phyloP scores from a whole-genome alignment of 2,888 invertebrate genomes.

The Adela reaumurella region DNA sequence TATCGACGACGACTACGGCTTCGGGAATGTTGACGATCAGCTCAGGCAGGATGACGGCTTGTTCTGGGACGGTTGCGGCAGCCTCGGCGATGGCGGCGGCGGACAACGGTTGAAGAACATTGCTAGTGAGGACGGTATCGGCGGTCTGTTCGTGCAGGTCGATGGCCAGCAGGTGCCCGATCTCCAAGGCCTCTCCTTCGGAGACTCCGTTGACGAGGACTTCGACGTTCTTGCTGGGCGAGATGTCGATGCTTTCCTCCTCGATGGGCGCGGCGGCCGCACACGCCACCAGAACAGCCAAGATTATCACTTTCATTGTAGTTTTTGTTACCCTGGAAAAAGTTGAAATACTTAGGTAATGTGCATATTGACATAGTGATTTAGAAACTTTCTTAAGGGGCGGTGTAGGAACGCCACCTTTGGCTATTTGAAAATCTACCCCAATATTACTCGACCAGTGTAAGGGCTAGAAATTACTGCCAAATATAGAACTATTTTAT shows the following conservation, averaged over 20 bases:
- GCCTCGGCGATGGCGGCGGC: conserved; percentile 27
- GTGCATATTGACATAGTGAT: no score
- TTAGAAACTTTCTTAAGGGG: no score
- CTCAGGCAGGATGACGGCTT: conserved; percentile 9
- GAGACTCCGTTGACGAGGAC: conserved; percentile 29
- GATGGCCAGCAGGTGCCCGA: conserved; percentile 24
- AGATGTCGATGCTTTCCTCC: conserved; percentile 14
- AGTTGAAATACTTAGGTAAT: no score
- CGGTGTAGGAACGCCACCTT: no score
- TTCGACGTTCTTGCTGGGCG: conserved; percentile 21
- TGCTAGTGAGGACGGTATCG: conserved; percentile 20
- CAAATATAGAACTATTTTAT: no score
- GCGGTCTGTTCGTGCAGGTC: conserved; percentile 24
- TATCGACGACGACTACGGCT: conserved; percentile 7
- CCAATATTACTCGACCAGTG: no score
- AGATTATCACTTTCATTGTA: conserved; percentile 27
- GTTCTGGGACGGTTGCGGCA: conserved; percentile 15
- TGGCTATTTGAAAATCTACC: no score
- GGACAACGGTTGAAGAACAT: conserved; percentile 27
- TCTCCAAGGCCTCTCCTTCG: conserved; percentile 26
- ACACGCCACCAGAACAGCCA: conserved; percentile 27
- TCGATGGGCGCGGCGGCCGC: conserved; percentile 24
- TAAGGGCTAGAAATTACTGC: no score
- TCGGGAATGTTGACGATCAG: no score
- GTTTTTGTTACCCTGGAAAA: not conserved